Evolutionary conservation across 2,113 vertebrate species (phyloP).

Genomic region (Hyaena hyaena): DNA sequence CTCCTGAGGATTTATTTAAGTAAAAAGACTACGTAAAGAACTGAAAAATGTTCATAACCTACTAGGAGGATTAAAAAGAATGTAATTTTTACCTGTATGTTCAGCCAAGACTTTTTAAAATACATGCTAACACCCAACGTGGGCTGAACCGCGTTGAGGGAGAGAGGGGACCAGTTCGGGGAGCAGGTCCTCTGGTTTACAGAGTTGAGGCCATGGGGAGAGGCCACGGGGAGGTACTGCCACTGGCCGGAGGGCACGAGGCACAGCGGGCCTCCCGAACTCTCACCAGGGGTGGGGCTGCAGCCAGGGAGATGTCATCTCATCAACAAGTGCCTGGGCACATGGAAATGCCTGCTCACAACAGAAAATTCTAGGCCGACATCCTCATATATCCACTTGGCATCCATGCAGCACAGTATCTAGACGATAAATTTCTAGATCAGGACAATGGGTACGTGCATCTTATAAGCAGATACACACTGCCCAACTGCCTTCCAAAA

Average conservation of each 20-base stretch:
- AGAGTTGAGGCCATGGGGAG: background rate
- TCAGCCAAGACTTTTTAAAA: background rate
- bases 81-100: background rate
- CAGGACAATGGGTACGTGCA: background rate
- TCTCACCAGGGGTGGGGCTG: background rate
- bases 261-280: background rate
- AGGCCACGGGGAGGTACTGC: background rate
- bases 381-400: background rate
- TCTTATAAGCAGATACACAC: background rate
- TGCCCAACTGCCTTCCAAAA: background rate
- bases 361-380: background rate
- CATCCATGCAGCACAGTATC: background rate
- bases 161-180: background rate
- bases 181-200: background rate
- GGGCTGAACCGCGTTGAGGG: background rate
- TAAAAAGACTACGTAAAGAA: conserved; percentile 24
- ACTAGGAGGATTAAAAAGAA: background rate
- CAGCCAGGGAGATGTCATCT: background rate
- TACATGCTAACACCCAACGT: background rate
- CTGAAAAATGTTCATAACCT: conserved; percentile 29
- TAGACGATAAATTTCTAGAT: background rate
- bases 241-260: background rate
- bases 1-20: background rate
- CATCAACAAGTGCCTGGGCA: too few relatives aligned
- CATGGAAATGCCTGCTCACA: background rate